Percentiles rank a stretch among this genome's conserved stretches.
Conservation (phyloP, 37 sponge, comb jelly and placozoan species). For the Crambe crambe region DNA sequence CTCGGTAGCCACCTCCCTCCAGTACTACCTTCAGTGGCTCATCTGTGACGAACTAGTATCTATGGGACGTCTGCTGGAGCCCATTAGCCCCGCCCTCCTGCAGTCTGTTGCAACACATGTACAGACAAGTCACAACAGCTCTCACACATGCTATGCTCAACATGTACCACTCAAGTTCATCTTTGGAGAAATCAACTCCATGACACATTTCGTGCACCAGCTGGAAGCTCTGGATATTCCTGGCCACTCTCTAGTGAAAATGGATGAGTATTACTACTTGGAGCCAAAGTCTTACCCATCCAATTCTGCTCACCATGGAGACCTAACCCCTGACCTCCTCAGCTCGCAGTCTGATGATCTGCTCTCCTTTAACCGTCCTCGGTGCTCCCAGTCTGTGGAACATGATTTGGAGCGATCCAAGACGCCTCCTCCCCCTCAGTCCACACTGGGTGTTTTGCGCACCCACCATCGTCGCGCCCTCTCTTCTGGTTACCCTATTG, state of each 20-base stretch:
- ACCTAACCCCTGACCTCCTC: neutral
- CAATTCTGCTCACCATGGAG: neutral
- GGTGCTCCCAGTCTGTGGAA: neutral
- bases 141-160: conserved; percentile 19
- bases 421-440: conserved; percentile 25
- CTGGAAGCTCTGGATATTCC: conserved; percentile 31
- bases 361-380: neutral
- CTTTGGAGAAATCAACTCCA: conserved; percentile 54
- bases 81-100: conserved; percentile 27
- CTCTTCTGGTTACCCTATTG: conserved; percentile 21
- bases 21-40: conserved; percentile 58
- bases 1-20: neutral
- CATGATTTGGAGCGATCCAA: conserved; percentile 2
- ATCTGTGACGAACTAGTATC: conserved; percentile 59
- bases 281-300: conserved; percentile 16
- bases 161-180: conserved; percentile 56
- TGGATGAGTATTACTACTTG: conserved; percentile 34
- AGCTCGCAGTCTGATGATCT: neutral
- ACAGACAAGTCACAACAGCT: conserved; percentile 11
- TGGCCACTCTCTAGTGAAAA: conserved; percentile 10
- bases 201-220: conserved; percentile 47
- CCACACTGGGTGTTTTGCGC: neutral
- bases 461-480: conserved; percentile 28
- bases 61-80: neutral
- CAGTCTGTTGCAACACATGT: conserved; percentile 51